Base-by-base conservation (phyloP, 2,113 vertebrate genomes). In the Motacilla alba region DNA sequence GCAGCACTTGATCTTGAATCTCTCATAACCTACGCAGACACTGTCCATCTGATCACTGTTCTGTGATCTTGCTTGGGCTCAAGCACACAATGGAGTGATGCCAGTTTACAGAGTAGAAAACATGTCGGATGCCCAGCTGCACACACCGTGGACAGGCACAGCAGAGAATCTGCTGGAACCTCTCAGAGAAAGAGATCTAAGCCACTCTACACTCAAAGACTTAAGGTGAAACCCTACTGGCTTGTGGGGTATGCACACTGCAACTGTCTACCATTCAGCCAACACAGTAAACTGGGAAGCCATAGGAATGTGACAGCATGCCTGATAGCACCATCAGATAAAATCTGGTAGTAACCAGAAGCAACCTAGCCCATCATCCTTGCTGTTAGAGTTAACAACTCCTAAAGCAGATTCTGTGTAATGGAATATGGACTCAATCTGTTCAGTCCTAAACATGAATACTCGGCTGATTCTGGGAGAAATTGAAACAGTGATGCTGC, bases 91-190 rank as follows among this genome's bases (percentile, higher is more conserved):
- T 5, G 14, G 23, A 50, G 8, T 15, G 8, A 55, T 11, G 13
- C 46, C 0, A 3, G 13, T 72, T 76, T 21, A 59, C 12, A 28
- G 49, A 85, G 5, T 0, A 49, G 22, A 62, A 84, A 69, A 70
- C 0, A 1, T 16, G 19, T 22, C 5, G 33, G 24, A 56, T 77
- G 39, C 13, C 35, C 27, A 55, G 53, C 33, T 74, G 56, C 1
- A 27, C 2, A 0, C 22, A 83, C 4, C 13, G 47, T 52, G 37
- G 17, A 53, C 58, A 49, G 30, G 12, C 31, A 80, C 5, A 74
- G 69, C 47, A 87, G 13, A 67, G 11, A 55, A 62, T n/a, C 44
- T 64, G 9, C 44, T 73, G 46, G 37, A 76, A 68, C 17, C 24
- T 49, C 70, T 68, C 74, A 30, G 28, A 56, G 53, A 83, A 85